These are phyloP conservation scores for Aphidius gifuensis DNA, from an alignment of 1,140 invertebrate genomes.

Conservation along the genomic window DNA sequence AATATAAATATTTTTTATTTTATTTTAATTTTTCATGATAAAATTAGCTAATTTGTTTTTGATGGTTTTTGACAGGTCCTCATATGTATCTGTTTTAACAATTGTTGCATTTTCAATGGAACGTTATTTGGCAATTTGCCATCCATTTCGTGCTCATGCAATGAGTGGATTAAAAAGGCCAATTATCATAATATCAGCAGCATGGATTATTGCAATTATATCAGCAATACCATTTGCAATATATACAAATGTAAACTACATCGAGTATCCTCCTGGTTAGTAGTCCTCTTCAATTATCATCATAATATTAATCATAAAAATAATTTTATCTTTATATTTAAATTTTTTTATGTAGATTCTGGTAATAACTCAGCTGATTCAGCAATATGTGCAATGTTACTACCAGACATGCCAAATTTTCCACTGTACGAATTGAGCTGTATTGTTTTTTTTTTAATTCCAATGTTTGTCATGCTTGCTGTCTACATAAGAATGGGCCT, in stretches of 20 bases:
- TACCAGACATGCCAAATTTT: constrained; percentile 42
- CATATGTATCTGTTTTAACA: constrained; percentile 85
- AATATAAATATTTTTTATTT: not conserved
- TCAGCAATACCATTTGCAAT: constrained; percentile 77
- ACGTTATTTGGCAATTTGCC: constrained; percentile 88
- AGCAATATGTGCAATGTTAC: constrained; percentile 73
- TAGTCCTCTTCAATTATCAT: constrained; percentile 5
- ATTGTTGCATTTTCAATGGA: constrained; percentile 86
- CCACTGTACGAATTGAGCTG: constrained; percentile 79
- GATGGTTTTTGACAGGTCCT: constrained; percentile 59
- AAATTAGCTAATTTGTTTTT: too few relatives aligned
- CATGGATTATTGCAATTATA: constrained; percentile 76
- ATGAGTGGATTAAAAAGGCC: constrained; percentile 79
- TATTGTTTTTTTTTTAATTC: constrained; percentile 79
- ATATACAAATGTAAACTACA: constrained; percentile 67
- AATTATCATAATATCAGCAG: constrained; percentile 71
- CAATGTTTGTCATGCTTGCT: constrained; percentile 73
- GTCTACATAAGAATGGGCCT: constrained; percentile 77
- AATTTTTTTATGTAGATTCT: constrained; percentile 31
- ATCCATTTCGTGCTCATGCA: constrained; percentile 76
- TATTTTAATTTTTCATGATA: not conserved
- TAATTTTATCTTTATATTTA: not conserved
- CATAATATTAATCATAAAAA: not conserved
- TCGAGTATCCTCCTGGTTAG: constrained; percentile 68
- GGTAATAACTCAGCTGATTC: constrained; percentile 60